phyloP scores from a whole-genome alignment of 1,140 invertebrate species.

The Mizuhopecten yessoensis region DNA sequence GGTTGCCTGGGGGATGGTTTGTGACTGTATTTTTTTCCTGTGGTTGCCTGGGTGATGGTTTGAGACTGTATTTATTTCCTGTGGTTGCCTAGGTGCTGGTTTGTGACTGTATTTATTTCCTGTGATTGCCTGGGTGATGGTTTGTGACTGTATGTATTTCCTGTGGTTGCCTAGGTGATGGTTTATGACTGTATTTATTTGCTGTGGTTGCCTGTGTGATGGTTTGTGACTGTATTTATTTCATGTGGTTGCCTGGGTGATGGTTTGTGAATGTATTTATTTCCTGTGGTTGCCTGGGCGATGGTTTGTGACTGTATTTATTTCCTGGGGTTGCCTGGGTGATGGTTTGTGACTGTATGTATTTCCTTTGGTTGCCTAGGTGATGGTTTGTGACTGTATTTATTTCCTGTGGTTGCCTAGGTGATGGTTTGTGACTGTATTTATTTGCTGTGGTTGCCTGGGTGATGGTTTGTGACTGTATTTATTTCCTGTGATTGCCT shows the following conservation, averaged over 20 bases:
- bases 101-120: neutral
- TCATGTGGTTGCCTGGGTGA: slow-evolving; percentile 85
- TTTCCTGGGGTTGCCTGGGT: slow-evolving; percentile 84
- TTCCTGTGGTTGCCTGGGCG: slow-evolving; percentile 82
- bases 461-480: slow-evolving; percentile 86
- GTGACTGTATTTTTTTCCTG: neutral
- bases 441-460: slow-evolving; percentile 67
- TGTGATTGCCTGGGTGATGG: slow-evolving; percentile 86
- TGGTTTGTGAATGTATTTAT: neutral
- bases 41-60: slow-evolving; percentile 86
- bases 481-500: slow-evolving; percentile 62
- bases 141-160: neutral
- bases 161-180: slow-evolving; percentile 45
- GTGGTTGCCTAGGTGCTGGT: slow-evolving; percentile 87
- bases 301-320: neutral
- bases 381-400: neutral
- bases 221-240: neutral
- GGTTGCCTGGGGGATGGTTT: slow-evolving; percentile 84
- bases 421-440: neutral
- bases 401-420: slow-evolving; percentile 43
- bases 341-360: slow-evolving; percentile 80
- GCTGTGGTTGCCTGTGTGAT: slow-evolving; percentile 45
- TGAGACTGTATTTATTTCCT: slow-evolving; percentile 17
- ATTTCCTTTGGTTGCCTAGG: slow-evolving; percentile 43
- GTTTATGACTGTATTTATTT: neutral